Evolutionary conservation across 1,140 invertebrate genomes (phyloP), one percentile per base, ranked within the genome.

Genomic region (Whitmania pigra): DNA sequence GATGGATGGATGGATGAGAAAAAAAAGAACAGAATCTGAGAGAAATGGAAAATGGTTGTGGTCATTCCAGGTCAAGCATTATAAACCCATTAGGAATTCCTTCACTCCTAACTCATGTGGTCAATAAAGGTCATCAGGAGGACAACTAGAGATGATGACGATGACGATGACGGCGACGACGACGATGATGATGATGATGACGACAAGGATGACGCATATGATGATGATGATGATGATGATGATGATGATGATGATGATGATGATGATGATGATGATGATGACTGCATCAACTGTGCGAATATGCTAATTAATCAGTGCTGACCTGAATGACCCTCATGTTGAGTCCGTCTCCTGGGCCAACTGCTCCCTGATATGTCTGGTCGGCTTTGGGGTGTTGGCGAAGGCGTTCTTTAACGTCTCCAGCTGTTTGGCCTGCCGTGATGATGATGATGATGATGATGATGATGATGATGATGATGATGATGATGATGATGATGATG

Each of bases 321-420:
- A 97, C 96, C 90, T 99, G 96, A 86, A 99, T 99, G 75, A 99
- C 96, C 82, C 96, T 87, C 96, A 99, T 99, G 49, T 94, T 95
- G 57, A 99, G 85, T 54, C 95, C 94, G 96, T 99, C 83, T 99
- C 95, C 83, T 97, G 94, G 73, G 95, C 95, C 75, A 99, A 86
- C 83, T 98, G 94, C 84, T 99, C 96, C 77, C 96, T 87, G 84
- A 99, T 98, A 83, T 99, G 95, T 78, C 96, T 86, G 67, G 96
- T 98, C 2, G 96, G 96, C 84, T 98, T 99, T 27, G 96, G 96
- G 60, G 95, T 98, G 79, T 94, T 91, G 73, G 93, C 92, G 84
- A 99, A 99, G 27, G 96, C 94, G 66, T 90, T 94, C 75, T 82
- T 83, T 27, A 83, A 74, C 57, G 78, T 79, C 76, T 84, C 83